Base-by-base conservation (phyloP, 2,888 invertebrate species). In the Megastigmus dorsalis region DNA sequence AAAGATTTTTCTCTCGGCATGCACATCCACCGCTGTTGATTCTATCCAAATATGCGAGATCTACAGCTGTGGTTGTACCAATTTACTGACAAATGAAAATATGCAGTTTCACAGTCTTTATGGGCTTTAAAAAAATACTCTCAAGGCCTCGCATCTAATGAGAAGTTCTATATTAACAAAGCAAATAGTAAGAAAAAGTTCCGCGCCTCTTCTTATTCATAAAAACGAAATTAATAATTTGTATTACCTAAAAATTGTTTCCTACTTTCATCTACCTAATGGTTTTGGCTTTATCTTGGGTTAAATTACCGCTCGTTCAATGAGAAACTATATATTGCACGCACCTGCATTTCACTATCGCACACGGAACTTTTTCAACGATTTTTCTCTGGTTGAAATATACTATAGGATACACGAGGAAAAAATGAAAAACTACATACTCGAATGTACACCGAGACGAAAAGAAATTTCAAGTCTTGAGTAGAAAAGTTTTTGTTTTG, bases 41-140 rank as follows among this genome's bases (percentile, higher is more conserved):
- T 62, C 9, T 15, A 18, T 15, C 7, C 52, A 23, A 50, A 18
- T 57, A n/a, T n/a, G 18, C 18, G 43, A 43, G 5, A 50, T 57
- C 13, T 6, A 13, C 23, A 60, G 15, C 9, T 26, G 13, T 18
- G 30, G 36, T 63, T 45, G 10, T 18, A 33, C 1, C 18, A 52
- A 30, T 43, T 59, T 43, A 30, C 26, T 20, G 38, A 52, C 15
- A 57, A 74, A 74, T 23, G 6, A 65, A 57, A 65, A 48, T 48
- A 30, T 54, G n/a, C 18, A 15, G 7, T 57, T 57, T 41, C 26
- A 60, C 59, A 73, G 66, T 66, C 72, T 73, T 66, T 66, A n/a
- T n/a, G 43, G 52, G 48, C 10, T 60, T 60, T 71, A 55, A 71
- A 38, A 67, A 71, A 54, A 63, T 43, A 63, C 18, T 71, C 55